phyloP scores from a whole-genome alignment of 2,888 invertebrate genomes.

The Drosophila phalerata region DNA sequence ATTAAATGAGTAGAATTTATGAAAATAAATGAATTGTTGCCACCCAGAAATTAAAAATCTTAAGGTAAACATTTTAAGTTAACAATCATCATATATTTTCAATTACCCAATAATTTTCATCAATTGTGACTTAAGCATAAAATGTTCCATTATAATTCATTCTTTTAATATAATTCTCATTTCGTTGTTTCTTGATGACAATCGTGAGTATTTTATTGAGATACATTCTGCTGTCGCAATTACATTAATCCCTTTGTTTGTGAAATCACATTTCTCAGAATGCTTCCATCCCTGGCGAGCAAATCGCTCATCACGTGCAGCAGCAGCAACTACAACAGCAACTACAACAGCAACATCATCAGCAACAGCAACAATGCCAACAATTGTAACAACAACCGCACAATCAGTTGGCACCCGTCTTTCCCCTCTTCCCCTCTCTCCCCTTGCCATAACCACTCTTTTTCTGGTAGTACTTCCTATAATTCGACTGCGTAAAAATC shows the following conservation, averaged over 20 bases:
- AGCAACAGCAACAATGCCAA: constrained; percentile 64
- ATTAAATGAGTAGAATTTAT: too few species aligned
- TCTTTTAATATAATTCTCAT: neutral
- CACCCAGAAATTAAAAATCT: neutral
- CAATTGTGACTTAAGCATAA: neutral
- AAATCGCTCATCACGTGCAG: constrained; percentile 63
- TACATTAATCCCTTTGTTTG: constrained; percentile 41
- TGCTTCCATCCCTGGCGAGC: constrained; percentile 26
- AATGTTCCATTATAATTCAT: neutral
- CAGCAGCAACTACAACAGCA: constrained; percentile 30
- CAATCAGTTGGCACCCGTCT: constrained; percentile 67
- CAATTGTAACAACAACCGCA: constrained; percentile 78
- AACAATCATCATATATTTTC: neutral
- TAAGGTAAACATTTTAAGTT: too few species aligned
- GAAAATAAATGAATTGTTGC: neutral
- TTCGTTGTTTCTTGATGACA: neutral
- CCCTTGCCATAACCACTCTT: neutral
- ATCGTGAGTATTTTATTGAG: constrained; percentile 8
- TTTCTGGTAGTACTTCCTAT: constrained; percentile 43
- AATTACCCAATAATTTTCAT: neutral
- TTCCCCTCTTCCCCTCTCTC: neutral
- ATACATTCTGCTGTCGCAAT: constrained; percentile 28
- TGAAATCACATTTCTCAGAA: constrained; percentile 42
- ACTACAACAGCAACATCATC: constrained; percentile 31
- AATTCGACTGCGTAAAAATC: constrained; percentile 72